These are phyloP conservation scores for Gila orcuttii DNA, from an alignment of 2,113 vertebrate genomes.

Conservation along the genomic window DNA sequence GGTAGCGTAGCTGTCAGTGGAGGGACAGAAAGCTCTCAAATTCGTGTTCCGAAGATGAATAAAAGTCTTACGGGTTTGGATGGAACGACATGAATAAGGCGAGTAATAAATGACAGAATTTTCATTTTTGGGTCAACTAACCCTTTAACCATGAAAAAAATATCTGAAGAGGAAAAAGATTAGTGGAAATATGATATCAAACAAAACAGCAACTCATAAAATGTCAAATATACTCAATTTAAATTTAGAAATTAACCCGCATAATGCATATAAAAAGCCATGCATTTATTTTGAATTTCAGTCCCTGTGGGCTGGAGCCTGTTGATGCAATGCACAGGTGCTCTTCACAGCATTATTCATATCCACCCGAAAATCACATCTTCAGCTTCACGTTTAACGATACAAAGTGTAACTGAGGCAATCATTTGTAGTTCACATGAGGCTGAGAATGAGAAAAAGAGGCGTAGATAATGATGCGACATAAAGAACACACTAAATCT, in stretches of 20 bases:
- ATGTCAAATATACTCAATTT: not conserved
- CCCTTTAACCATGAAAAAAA: not conserved
- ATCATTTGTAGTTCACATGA: not conserved
- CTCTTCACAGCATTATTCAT: conserved; percentile 29
- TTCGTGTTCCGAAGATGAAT: too few species aligned
- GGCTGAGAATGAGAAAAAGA: not conserved
- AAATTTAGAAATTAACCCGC: not conserved
- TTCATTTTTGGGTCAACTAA: too few species aligned
- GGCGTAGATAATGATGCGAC: conserved; percentile 19
- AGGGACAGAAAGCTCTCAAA: too few species aligned
- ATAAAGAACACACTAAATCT: conserved; percentile 16
- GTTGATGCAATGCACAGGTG: conserved; percentile 55
- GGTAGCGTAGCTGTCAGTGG: too few species aligned
- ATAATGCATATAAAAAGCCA: not conserved
- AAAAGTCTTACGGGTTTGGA: too few species aligned
- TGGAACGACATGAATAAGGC: too few species aligned
- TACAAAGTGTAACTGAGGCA: not conserved
- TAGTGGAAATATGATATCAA: not conserved
- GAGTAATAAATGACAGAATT: too few species aligned
- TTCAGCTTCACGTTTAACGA: not conserved
- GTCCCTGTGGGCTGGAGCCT: conserved; percentile 38
- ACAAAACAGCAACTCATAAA: not conserved
- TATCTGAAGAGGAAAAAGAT: not conserved
- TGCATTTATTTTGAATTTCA: not conserved
- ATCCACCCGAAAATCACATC: conserved; percentile 27